Evolutionary conservation across 2,113 vertebrate genomes (phyloP), one percentile per base, ranked within the genome.

Genomic region (Hemibagrus wyckioides): DNA sequence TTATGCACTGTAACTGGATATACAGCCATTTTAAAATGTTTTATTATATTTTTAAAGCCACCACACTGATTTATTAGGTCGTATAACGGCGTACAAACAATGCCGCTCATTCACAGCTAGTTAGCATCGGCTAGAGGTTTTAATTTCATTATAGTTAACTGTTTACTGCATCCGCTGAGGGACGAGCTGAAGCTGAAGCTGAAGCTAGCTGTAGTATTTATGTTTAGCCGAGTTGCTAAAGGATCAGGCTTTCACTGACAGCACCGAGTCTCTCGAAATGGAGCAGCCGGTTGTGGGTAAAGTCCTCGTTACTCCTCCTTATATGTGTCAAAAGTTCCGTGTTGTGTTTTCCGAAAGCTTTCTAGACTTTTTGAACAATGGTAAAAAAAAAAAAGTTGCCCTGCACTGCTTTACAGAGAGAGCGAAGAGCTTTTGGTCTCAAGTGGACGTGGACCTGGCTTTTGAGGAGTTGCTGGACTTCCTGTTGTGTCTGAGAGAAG

Each of bases 381-480:
- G 10, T 85, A 33, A 85, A n/a, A n/a, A n/a, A n/a, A n/a, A n/a
- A n/a, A n/a, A 41, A 77, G 4, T n/a, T 30, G 13, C n/a, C 2
- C 0, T 65, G 15, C 56, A 14, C 52, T 82, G 50, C 8, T 63
- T 89, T 91, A 52, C 89, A 95, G 95, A 92, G n/a, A 85, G 80
- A 19, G 95, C 95, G 0, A 93, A 87, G 56, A 13, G 2, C 0
- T 95, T 94, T 85, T 96, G 95, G 95, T 67, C 88, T 0, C 83
- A 85, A 6, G 84, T 93, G 80, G 88, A 95, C 4, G 93, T 96
- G 77, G 94, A 95, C 6, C 61, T 76, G 67, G 86, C 89, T 0
- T 95, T 95, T 56, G 19, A 57, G 0, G 14, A 75, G 1, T 65
- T 95, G 0, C 71, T 85, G 3, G 65, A 41, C 3, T 86, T 91